phyloP scores from a whole-genome alignment of 2,113 vertebrate species.

The Osmerus mordax region DNA sequence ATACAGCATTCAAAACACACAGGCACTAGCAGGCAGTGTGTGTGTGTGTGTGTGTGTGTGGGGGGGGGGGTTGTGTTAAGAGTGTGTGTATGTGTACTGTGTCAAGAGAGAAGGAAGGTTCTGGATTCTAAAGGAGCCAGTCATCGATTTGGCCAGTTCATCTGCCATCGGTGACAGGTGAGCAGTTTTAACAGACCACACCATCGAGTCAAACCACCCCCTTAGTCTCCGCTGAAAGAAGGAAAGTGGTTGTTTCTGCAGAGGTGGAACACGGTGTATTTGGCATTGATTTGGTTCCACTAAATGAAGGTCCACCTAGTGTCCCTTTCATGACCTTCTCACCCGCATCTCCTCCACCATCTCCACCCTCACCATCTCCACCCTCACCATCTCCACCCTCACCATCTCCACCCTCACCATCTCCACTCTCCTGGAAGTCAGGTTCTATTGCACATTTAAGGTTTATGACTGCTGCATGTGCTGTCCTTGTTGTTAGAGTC shows the following conservation, averaged over 20 bases:
- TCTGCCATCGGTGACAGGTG: neutral
- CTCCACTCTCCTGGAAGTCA: neutral
- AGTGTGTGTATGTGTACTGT: no score
- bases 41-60: no score
- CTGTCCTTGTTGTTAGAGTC: conserved; percentile 18
- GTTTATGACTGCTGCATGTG: conserved; percentile 13
- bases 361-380: no score
- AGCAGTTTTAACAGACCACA: no score
- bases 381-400: no score
- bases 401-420: no score
- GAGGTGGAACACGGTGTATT: neutral
- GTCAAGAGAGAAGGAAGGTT: neutral
- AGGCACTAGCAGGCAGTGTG: neutral
- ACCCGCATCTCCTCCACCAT: neutral
- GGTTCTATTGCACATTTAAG: neutral
- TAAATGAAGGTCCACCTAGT: neutral
- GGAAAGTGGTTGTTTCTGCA: neutral
- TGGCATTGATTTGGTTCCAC: neutral
- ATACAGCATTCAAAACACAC: neutral
- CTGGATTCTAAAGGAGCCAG: no score
- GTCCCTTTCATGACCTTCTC: neutral
- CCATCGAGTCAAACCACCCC: no score
- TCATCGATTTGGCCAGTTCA: no score
- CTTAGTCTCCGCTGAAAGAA: no score
- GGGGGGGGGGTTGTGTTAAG: no score